Percentiles rank a stretch among this genome's conserved stretches.
These are phyloP conservation scores for Calliphora vomitoria DNA, from an alignment of 2,888 invertebrate species.

Conservation along the genomic window DNA sequence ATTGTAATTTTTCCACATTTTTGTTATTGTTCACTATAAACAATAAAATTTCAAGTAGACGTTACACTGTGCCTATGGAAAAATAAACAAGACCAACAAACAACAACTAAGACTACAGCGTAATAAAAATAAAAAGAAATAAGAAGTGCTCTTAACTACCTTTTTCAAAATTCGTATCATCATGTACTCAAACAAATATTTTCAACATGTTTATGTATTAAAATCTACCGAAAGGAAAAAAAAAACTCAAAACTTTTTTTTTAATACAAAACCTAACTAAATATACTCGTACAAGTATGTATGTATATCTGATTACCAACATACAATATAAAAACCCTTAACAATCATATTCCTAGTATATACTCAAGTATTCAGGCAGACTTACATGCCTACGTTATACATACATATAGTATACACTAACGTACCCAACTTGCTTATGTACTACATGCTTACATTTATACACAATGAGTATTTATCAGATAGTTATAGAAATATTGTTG, in stretches of 20 bases:
- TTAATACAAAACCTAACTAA: not conserved
- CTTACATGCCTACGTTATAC: not conserved
- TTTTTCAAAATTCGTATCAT: not conserved
- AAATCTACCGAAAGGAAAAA: not conserved
- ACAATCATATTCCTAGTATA: not conserved
- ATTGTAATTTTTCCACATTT: no score
- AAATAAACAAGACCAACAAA: not conserved
- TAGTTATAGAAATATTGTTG: not conserved
- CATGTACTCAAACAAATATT: constrained; percentile 5
- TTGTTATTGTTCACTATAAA: no score
- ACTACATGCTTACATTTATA: not conserved
- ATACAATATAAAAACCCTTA: not conserved
- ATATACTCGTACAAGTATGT: not conserved
- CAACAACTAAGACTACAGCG: not conserved
- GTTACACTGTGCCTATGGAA: constrained; percentile 36
- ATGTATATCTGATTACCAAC: not conserved
- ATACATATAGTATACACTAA: not conserved
- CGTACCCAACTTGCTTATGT: not conserved
- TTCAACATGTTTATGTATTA: not conserved
- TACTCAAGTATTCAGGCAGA: not conserved
- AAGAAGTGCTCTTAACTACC: not conserved
- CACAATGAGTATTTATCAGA: not conserved
- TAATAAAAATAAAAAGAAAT: not conserved
- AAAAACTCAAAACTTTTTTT: not conserved
- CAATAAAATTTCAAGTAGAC: not conserved